Percentiles rank a stretch among this genome's conserved stretches.
These are phyloP conservation scores for Lycopodina hypogea DNA, from an alignment of 37 sponge, comb jelly and placozoan genomes.

Conservation along the genomic window DNA sequence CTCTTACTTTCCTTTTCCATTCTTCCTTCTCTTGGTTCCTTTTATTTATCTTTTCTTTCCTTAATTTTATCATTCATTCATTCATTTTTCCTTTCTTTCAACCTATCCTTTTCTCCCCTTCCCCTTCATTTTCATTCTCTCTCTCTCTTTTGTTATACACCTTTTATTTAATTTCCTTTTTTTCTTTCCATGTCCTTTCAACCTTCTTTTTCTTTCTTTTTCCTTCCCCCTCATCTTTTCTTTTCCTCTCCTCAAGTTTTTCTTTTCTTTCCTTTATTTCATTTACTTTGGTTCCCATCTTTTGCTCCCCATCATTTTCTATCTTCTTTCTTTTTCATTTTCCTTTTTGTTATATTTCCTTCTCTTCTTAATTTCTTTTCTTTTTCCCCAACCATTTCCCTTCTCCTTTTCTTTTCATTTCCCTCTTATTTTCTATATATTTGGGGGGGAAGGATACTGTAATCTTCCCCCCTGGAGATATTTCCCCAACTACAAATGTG, in stretches of 20 bases:
- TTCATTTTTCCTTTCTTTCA: too few species aligned
- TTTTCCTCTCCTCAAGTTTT: neutral
- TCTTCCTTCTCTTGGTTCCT: too few species aligned
- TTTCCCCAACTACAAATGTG: too few species aligned
- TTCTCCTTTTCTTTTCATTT: neutral
- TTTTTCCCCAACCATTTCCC: neutral
- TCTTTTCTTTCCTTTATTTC: neutral
- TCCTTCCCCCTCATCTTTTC: neutral
- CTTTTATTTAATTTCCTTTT: too few species aligned
- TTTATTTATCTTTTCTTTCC: too few species aligned
- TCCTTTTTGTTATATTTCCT: neutral
- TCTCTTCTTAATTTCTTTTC: neutral
- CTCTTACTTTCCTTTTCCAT: too few species aligned
- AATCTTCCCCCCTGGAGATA: too few species aligned
- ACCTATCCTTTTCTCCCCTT: constrained; percentile 5
- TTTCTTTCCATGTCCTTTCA: too few species aligned
- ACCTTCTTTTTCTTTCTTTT: constrained; percentile 22
- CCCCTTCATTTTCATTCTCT: constrained; percentile 27
- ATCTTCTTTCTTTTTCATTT: neutral
- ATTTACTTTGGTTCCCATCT: neutral
- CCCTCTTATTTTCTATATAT: too few species aligned
- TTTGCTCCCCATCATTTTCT: constrained; percentile 22
- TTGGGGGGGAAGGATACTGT: too few species aligned
- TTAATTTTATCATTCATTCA: too few species aligned
- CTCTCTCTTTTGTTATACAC: constrained; percentile 15